phyloP scores from a whole-genome alignment of 1,140 invertebrate species.

The Drosophila lowei region DNA sequence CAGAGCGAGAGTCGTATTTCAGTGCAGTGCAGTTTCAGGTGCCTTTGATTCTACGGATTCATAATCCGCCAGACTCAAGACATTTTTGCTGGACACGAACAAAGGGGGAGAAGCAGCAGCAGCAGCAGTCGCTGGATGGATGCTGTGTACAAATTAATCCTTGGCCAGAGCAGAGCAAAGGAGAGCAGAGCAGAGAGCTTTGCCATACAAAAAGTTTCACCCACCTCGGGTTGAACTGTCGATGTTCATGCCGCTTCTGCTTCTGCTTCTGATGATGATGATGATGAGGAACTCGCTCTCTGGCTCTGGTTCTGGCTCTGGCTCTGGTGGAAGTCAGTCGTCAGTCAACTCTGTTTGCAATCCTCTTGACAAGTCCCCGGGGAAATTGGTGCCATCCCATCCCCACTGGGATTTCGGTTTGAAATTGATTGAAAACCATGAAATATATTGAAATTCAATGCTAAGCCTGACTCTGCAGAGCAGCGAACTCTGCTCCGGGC shows the following conservation, averaged over 20 bases:
- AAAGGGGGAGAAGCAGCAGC: slow-evolving; percentile 22
- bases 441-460: slow-evolving; percentile 80
- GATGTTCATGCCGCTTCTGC: slow-evolving; percentile 1
- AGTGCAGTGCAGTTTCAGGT: slow-evolving; percentile 35
- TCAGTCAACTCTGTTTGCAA: slow-evolving; percentile 54
- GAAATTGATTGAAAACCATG: slow-evolving; percentile 80
- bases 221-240: slow-evolving; percentile 10
- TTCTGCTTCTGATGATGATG: slow-evolving; percentile 2
- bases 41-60: slow-evolving; percentile 41
- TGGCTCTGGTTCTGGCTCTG: neutral
- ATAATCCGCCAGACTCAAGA: slow-evolving; percentile 56
- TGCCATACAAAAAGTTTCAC: slow-evolving; percentile 55
- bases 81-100: slow-evolving; percentile 34
- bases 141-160: slow-evolving; percentile 65
- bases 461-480: slow-evolving; percentile 27
- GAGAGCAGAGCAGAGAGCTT: slow-evolving; percentile 49
- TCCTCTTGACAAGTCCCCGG: slow-evolving; percentile 67
- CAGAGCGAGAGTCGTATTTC: neutral
- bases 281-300: slow-evolving; percentile 48
- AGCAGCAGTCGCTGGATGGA: slow-evolving; percentile 31
- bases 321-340: too few species aligned
- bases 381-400: slow-evolving; percentile 43
- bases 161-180: slow-evolving; percentile 26
- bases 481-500: neutral
- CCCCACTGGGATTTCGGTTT: slow-evolving; percentile 53